Base-by-base conservation (phyloP, 30 jellyfish, hydroid and myxozoan species). In the Turritopsis rubra region DNA sequence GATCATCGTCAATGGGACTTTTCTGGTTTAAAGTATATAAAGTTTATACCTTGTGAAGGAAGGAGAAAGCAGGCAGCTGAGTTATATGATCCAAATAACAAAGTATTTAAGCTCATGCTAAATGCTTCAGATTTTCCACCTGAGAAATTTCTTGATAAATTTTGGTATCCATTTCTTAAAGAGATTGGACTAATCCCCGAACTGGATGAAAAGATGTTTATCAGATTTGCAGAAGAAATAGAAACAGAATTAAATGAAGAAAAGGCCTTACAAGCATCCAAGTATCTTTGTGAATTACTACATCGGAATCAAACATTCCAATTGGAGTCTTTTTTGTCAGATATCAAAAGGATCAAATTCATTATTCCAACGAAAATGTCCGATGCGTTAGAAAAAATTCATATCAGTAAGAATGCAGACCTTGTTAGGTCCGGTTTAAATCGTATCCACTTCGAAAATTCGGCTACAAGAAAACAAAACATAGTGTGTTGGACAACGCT, bases 21-120 rank as follows among this genome's bases (percentile, higher is more conserved):
- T 41, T 41, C 13, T 5, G 13, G 60, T 41, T 41, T 41, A 13
- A 41, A 41, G 60, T 5, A 41, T 41, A 41, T 80, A 75, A 53
- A 27, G 83, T 75, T 84, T 72, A 31, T 89, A 19, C 85, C 83
- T 72, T 52, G 1, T 16, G 52, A 60, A 28, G 96, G 93, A 0
- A 65, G 16, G 7, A 52, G 75, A 23, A 7, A 52, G 28, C 28
- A 8, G 53, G 83, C 84, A 52, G 31, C 60, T 9, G 72, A 65
- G 29, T 85, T 89, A 25, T 89, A 71, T 66, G 94, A 89, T 29
- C 90, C 96, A 21, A 83, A 54, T 20, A 75, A 76, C n/a, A 27
- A 20, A 7, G 21, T 89, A 1, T 84, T 89, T 26, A 52, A 26
- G 23, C 22, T 66, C 8, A 85, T 89, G 91, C 82, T 85, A 0